Evolutionary conservation across 1,140 invertebrate genomes (phyloP).

Genomic region (Linepithema humile): DNA sequence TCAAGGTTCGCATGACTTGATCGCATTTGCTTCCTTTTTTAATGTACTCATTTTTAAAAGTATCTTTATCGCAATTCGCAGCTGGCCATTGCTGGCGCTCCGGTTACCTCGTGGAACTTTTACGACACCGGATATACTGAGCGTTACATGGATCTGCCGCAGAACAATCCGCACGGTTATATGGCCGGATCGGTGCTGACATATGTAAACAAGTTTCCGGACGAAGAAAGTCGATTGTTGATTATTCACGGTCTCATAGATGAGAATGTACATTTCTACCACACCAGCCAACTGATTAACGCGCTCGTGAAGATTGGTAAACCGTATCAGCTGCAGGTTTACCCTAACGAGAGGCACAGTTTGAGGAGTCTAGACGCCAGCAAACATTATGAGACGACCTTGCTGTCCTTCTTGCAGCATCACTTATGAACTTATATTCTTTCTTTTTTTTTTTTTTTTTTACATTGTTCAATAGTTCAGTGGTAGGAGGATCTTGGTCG

Average conservation of each 20-base stretch:
- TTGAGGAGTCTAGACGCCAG: constrained; percentile 95
- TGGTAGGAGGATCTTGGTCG: too few species aligned
- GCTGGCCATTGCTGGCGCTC: constrained; percentile 97
- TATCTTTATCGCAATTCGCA: constrained; percentile 70
- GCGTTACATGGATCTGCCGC: constrained; percentile 97
- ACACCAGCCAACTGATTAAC: constrained; percentile 96
- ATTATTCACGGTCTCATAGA: constrained; percentile 99
- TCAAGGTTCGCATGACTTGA: constrained; percentile 87
- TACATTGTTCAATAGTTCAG: constrained; percentile 34
- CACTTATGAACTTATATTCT: constrained; percentile 81
- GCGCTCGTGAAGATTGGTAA: constrained; percentile 96
- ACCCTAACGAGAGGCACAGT: constrained; percentile 97
- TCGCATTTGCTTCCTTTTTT: not conserved
- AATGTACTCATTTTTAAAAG: not conserved
- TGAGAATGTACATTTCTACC: constrained; percentile 99
- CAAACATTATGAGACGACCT: constrained; percentile 97
- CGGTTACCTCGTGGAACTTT: constrained; percentile 97
- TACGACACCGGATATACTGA: constrained; percentile 98
- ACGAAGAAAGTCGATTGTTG: constrained; percentile 96
- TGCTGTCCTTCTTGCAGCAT: constrained; percentile 96
- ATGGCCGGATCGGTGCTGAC: constrained; percentile 90
- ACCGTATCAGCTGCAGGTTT: constrained; percentile 95
- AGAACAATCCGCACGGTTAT: constrained; percentile 92
- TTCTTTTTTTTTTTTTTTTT: not conserved
- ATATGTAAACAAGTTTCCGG: constrained; percentile 94